A percentile compares a stretch with the other conserved stretches of the same genome.
phyloP scores from a whole-genome alignment of 2,888 invertebrate species.

The Salticus scenicus region DNA sequence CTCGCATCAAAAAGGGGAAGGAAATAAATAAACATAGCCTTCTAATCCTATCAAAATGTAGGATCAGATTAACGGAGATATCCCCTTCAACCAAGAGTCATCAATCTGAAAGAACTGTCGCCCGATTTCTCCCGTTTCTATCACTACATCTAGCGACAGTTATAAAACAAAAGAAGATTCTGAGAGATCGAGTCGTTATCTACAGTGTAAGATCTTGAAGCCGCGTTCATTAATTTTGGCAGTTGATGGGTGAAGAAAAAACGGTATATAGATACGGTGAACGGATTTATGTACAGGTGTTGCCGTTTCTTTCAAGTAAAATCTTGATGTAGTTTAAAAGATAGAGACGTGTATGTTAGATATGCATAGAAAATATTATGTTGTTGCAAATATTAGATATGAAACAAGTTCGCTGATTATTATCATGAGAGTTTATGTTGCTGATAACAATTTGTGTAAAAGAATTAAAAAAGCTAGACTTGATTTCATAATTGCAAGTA shows the following conservation, averaged over 20 bases:
- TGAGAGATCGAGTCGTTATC: background rate
- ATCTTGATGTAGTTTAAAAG: background rate
- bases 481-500: too few species aligned
- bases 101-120: constrained; percentile 54
- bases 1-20: background rate
- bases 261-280: background rate
- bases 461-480: too few species aligned
- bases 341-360: background rate
- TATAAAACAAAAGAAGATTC: background rate
- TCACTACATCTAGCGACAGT: constrained; percentile 19
- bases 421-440: too few species aligned
- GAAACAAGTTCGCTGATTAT: too few species aligned
- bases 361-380: background rate
- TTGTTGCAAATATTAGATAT: too few species aligned
- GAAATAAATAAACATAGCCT: constrained; percentile 19
- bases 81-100: constrained; percentile 37
- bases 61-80: constrained; percentile 62
- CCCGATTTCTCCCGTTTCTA: constrained; percentile 44
- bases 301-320: background rate
- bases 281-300: constrained; percentile 3
- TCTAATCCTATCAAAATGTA: constrained; percentile 50
- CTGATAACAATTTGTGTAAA: too few species aligned
- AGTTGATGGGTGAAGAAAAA: background rate
- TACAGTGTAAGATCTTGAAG: background rate
- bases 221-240: background rate